Evolutionary conservation across 1,140 invertebrate species (phyloP).

Genomic region (Drosophila pseudoananassae): DNA sequence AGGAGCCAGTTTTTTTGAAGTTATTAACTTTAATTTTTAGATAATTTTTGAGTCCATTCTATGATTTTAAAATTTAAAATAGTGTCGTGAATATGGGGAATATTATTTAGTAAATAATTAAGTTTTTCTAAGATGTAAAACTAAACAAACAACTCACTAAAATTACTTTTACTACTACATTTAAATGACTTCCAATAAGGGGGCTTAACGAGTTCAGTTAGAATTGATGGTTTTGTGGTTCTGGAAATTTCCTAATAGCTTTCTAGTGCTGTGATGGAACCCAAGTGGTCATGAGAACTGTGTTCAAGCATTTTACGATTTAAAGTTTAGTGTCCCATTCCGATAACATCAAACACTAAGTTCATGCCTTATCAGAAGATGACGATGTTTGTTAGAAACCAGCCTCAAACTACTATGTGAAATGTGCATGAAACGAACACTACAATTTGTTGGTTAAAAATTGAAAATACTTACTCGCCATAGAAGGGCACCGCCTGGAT

Average conservation of each 20-base stretch:
- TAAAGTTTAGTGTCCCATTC: not conserved
- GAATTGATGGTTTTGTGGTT: not conserved
- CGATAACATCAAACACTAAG: constrained; percentile 20
- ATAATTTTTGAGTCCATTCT: too few species aligned
- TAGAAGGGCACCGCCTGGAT: constrained; percentile 63
- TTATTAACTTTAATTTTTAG: too few species aligned
- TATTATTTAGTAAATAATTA: too few species aligned
- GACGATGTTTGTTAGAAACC: constrained; percentile 29
- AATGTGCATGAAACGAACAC: constrained; percentile 69
- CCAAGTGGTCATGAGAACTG: not conserved
- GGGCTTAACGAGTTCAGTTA: not conserved
- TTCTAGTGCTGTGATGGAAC: not conserved
- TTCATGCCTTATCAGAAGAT: constrained; percentile 49
- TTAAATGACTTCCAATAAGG: not conserved
- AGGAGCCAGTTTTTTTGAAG: too few species aligned
- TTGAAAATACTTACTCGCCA: constrained; percentile 59
- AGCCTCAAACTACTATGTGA: constrained; percentile 41
- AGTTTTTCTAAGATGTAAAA: too few species aligned
- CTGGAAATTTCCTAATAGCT: not conserved
- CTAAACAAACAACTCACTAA: too few species aligned
- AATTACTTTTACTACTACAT: too few species aligned
- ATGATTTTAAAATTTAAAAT: too few species aligned
- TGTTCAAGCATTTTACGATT: not conserved
- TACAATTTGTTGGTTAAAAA: constrained; percentile 27
- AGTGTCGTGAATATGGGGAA: too few species aligned